phyloP scores from a whole-genome alignment of 2,888 invertebrate genomes.

The Melipona bicolor region DNA sequence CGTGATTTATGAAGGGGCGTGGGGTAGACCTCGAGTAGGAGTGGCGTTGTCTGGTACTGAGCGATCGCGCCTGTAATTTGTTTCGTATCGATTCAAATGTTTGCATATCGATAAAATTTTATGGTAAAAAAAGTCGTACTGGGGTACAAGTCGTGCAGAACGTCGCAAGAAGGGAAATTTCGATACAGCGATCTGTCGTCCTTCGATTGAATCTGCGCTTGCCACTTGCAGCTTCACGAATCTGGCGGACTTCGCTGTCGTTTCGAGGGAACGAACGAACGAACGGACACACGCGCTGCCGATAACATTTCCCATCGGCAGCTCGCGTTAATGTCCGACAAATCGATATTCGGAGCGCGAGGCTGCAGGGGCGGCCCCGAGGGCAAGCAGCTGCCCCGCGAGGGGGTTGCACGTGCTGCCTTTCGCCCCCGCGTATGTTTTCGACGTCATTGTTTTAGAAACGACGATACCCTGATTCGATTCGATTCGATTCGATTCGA shows the following conservation, averaged over 20 bases:
- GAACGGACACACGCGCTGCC: slow-evolving; percentile 28
- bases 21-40: no score
- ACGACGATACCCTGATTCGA: slow-evolving; percentile 63
- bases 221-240: background rate
- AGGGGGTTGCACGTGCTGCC: slow-evolving; percentile 36
- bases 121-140: no score
- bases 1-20: no score
- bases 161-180: no score
- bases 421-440: slow-evolving; percentile 35
- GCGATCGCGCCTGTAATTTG: no score
- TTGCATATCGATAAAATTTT: no score
- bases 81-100: no score
- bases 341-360: slow-evolving; percentile 65
- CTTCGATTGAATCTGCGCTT: background rate
- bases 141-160: no score
- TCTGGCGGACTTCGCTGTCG: slow-evolving; percentile 49
- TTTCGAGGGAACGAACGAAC: slow-evolving; percentile 42
- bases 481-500: slow-evolving; percentile 23
- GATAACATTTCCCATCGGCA: slow-evolving; percentile 68
- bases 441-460: slow-evolving; percentile 60
- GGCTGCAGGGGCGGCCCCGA: slow-evolving; percentile 48
- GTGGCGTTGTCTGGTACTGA: no score
- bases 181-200: no score
- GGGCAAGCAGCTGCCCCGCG: slow-evolving; percentile 45
- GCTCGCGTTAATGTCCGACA: slow-evolving; percentile 64